Evolutionary conservation across 2,888 invertebrate species (phyloP), one percentile per base, ranked within the genome.

Genomic region (Spicauda simplicius): DNA sequence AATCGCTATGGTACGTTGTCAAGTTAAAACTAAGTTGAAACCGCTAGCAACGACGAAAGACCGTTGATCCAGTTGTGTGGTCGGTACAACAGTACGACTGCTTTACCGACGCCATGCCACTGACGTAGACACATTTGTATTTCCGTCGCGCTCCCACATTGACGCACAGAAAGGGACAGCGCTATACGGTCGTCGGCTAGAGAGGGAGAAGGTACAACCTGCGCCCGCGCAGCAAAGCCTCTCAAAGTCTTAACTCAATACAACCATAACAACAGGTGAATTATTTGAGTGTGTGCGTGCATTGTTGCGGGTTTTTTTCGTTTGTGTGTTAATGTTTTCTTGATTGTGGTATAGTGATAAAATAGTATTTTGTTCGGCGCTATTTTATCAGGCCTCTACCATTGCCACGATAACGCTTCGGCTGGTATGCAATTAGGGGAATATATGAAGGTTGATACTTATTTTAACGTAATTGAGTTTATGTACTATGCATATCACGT

Each of bases 31-130:
- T 93, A 93, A 92, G 90, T 87, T 87, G 83, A 83, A 83, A 83
- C 84, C 85, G 87, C 87, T 88, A 86, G 79, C 85, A 81, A 83
- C 86, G 85, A 77, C 73, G 76, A 87, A 90, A 90, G 91, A 93
- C 93, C 93, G 93, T 93, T 93, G 93, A 90, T 91, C 91, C 89
- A 90, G 86, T 88, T 89, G 84, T 80, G 77, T 77, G 71, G 88
- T 91, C 90, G 91, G 83, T 87, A 87, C 81, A 87, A 80, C 90
- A 87, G 90, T 76, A 74, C 71, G 66, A 75, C 90, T 84, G 86
- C 80, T 87, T 91, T 90, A 87, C 86, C 91, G 89, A 90, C 87
- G 75, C 74, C 74, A 72, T 76, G 69, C 64, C 68, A 71, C 60
- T 74, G 71, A 73, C 74, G 76, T 75, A 75, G 66, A 70, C 72